phyloP scores from a whole-genome alignment of 2,888 invertebrate species.

The Drosophila macrospina region DNA sequence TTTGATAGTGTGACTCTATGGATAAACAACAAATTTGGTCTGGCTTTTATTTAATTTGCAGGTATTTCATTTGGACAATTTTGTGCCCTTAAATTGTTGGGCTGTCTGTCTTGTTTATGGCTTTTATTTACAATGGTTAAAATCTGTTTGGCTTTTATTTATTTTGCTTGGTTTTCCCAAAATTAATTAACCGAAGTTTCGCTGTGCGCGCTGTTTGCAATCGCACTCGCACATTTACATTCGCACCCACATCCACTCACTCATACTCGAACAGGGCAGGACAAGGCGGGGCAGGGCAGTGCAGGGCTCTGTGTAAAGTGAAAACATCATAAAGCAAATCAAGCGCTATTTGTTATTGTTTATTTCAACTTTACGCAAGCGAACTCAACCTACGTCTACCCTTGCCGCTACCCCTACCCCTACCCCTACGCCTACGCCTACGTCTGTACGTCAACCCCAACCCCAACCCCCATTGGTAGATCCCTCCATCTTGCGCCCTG shows the following conservation, averaged over 20 bases:
- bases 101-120: conserved; percentile 7
- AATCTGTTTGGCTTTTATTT: conserved; percentile 60
- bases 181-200: conserved; percentile 71
- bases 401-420: not conserved
- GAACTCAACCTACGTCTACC: conserved; percentile 27
- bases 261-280: not conserved
- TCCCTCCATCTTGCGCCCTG: not conserved
- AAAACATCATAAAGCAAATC: conserved; percentile 79
- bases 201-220: conserved; percentile 28
- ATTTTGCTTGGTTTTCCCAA: conserved; percentile 67
- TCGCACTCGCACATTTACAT: conserved; percentile 27
- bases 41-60: not conserved
- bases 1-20: too few relatives aligned
- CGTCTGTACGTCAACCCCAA: not conserved
- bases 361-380: conserved; percentile 78
- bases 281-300: not conserved
- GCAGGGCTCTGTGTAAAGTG: conserved; percentile 47
- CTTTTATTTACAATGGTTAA: conserved; percentile 50
- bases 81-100: conserved; percentile 23
- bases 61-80: conserved; percentile 36
- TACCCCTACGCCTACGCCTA: not conserved
- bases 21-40: not conserved
- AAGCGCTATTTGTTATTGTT: conserved; percentile 81
- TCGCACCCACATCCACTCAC: not conserved
- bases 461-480: not conserved